A percentile compares a stretch with the other conserved stretches of the same genome.
These are phyloP conservation scores for Petrophora chlorosata DNA, from an alignment of 2,888 invertebrate genomes.

Conservation along the genomic window DNA sequence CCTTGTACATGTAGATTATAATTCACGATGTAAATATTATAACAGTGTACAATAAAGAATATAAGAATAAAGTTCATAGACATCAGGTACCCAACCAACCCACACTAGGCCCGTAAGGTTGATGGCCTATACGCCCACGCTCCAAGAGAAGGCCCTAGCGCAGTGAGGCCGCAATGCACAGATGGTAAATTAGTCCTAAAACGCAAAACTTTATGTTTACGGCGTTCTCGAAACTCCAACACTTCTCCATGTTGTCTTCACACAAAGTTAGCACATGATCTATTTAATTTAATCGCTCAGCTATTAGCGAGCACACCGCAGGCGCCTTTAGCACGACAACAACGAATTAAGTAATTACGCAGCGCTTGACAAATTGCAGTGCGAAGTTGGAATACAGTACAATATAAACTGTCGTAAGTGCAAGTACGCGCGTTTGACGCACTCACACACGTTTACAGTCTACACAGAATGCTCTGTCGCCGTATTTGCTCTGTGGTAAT, in stretches of 20 bases:
- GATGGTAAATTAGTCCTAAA: background rate
- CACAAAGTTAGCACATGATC: slow-evolving; percentile 16
- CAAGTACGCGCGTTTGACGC: background rate
- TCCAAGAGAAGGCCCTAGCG: too few relatives aligned
- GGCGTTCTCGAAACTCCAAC: background rate
- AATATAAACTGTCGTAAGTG: background rate
- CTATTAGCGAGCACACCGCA: slow-evolving; percentile 18
- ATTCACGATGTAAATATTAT: too few relatives aligned
- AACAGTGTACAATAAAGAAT: too few relatives aligned
- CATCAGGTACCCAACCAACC: too few relatives aligned
- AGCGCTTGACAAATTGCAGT: slow-evolving; percentile 26
- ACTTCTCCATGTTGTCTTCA: slow-evolving; percentile 5
- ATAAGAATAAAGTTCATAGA: too few relatives aligned
- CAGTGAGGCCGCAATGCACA: too few relatives aligned
- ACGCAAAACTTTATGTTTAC: background rate
- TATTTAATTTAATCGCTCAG: slow-evolving; percentile 17
- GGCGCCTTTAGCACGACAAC: slow-evolving; percentile 17
- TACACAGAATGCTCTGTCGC: background rate
- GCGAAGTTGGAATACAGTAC: slow-evolving; percentile 15
- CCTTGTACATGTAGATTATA: too few relatives aligned
- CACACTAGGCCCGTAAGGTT: too few relatives aligned
- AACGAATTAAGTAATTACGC: slow-evolving; percentile 33
- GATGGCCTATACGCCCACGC: too few relatives aligned
- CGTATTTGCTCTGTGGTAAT: too few relatives aligned
- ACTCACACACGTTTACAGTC: background rate